Percentiles rank a stretch among this genome's conserved stretches.
These are phyloP conservation scores for Schizothorax lantsangensis DNA, from an alignment of 2,797 vertebrate genomes.

Conservation along the genomic window DNA sequence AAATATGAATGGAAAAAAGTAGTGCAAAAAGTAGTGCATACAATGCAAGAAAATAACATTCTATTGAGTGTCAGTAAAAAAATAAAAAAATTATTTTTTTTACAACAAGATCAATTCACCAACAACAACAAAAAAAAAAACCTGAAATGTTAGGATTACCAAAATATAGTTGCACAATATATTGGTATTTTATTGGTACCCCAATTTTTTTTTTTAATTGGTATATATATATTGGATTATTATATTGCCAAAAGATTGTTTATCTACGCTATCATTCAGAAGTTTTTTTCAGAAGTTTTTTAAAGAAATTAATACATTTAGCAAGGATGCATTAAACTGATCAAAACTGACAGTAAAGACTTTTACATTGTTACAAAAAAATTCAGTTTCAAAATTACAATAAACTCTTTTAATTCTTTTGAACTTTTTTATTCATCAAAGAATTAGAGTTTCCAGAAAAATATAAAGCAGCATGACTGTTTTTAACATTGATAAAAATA, in stretches of 20 bases:
- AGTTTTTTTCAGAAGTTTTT: background rate
- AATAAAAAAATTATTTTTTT: background rate
- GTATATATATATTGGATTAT: background rate
- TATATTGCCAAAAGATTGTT: background rate
- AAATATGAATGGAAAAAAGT: background rate
- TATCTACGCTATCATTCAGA: background rate
- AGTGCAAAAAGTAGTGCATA: background rate
- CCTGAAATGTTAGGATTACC: background rate
- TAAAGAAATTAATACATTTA: background rate
- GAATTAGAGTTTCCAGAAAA: no score
- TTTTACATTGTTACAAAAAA: background rate
- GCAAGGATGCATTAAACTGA: background rate
- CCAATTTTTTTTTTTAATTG: background rate
- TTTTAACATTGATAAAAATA: no score
- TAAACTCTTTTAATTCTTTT: no score
- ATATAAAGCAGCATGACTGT: no score
- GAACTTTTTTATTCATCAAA: no score
- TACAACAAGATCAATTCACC: background rate
- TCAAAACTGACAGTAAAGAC: background rate
- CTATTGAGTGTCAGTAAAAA: background rate
- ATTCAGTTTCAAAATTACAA: no score
- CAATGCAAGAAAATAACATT: background rate
- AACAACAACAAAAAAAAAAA: background rate
- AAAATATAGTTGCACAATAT: background rate
- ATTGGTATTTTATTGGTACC: background rate